Evolutionary conservation across 2,113 vertebrate genomes (phyloP), one percentile per base, ranked within the genome.

Genomic region (Notechis scutatus): DNA sequence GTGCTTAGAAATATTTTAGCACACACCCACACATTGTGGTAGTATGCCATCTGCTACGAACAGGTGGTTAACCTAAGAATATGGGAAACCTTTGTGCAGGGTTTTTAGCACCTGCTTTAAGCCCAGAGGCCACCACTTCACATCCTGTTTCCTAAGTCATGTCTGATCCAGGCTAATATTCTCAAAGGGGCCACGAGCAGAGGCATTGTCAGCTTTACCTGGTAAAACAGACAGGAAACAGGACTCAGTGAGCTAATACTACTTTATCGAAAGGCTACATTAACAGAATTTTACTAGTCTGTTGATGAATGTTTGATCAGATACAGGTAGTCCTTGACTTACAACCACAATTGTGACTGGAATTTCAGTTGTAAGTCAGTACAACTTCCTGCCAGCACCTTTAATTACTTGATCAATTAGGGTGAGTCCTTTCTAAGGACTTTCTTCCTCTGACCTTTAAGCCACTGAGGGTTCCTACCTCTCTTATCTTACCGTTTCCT

Each of bases 21-120:
- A n/a, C 54, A 86, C 91, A 96, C 93, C 57, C 45, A 95, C 94
- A 93, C 85, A 87, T 91, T 34, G 26, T 95, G 95, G 95, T 87
- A 96, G 95, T 96, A 95, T 96, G 96, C 96, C 95, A 96, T 96
- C 97, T 97, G 96, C 94, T 97, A 61, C 29, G 94, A 96, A 95
- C 96, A 97, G 96, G 96, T 96, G 96, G 96, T 92, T 92, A 96
- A 95, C 85, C 87, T 85, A 91, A 91, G 89, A 64, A 56, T 34
- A 3, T 92, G 52, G 74, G 88, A 95, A 95, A 91, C 93, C 69
- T 95, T 95, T 97, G 96, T 97, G 94, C 34, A 93, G 93, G 91
- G 92, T 91, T 96, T 94, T 97, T 95, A 96, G 94, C 96, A 96
- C 94, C 64, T 93, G 94, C 92, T 39, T 93, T 96, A 94, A 26